These are phyloP conservation scores for Scaptomyza parva DNA, from an alignment of 2,888 invertebrate genomes.

Conservation along the genomic window DNA sequence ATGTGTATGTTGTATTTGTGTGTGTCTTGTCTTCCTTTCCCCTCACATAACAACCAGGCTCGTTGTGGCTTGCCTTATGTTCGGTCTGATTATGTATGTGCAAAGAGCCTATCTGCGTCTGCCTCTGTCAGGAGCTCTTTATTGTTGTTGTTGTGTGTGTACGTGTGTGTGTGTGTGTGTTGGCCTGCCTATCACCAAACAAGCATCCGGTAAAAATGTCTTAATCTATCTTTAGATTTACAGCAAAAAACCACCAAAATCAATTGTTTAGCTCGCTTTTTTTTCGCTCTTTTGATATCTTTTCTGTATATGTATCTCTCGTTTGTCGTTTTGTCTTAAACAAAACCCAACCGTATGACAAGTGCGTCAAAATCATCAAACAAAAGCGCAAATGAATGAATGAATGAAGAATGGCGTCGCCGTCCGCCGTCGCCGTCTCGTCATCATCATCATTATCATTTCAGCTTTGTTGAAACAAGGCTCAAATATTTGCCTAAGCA, in stretches of 20 bases:
- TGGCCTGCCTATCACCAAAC: slow-evolving; percentile 9
- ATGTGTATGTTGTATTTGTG: slow-evolving; percentile 34
- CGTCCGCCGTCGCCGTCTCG: slow-evolving; percentile 11
- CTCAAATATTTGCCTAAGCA: slow-evolving; percentile 63
- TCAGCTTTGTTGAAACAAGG: slow-evolving; percentile 41
- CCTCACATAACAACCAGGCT: slow-evolving; percentile 20
- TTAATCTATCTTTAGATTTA: slow-evolving; percentile 8
- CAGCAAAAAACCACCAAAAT: slow-evolving; percentile 10
- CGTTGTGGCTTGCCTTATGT: slow-evolving; percentile 43
- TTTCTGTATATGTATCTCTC: background rate
- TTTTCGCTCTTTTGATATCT: slow-evolving; percentile 3
- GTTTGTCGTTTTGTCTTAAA: slow-evolving; percentile 28
- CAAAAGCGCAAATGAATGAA: slow-evolving; percentile 73
- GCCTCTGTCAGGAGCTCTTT: slow-evolving; percentile 13
- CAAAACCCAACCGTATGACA: slow-evolving; percentile 48
- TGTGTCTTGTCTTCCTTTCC: slow-evolving; percentile 16
- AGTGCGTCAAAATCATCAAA: slow-evolving; percentile 72
- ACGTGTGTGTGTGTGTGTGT: background rate
- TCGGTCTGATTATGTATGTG: slow-evolving; percentile 38
- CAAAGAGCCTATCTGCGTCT: too few species aligned
- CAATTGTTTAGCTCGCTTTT: slow-evolving; percentile 16
- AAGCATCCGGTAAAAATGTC: slow-evolving; percentile 39
- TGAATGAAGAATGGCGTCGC: slow-evolving; percentile 48
- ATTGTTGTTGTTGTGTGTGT: slow-evolving; percentile 2
- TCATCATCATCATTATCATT: slow-evolving; percentile 15